Evolutionary conservation across 2,113 vertebrate genomes (phyloP).

Genomic region (Dryoscopus gambensis): DNA sequence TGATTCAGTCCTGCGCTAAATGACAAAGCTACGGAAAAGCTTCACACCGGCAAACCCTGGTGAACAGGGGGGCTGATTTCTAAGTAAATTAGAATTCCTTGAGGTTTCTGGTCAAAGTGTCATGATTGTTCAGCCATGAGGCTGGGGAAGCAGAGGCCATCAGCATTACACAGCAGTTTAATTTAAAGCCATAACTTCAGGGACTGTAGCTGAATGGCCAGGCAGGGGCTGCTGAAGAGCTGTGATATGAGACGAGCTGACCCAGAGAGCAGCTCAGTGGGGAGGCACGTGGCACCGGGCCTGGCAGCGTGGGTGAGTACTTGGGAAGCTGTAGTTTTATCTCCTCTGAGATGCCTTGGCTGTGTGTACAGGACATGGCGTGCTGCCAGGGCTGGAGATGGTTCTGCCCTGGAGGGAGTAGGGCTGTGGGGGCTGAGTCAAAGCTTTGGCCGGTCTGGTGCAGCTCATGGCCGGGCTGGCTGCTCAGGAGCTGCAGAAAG

Average conservation of each 20-base stretch:
- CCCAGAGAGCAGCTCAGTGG: neutral
- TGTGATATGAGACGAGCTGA: neutral
- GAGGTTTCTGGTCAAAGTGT: neutral
- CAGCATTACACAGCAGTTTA: neutral
- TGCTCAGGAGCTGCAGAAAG: neutral
- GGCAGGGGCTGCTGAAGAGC: constrained; percentile 56
- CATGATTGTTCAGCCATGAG: neutral
- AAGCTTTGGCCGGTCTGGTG: neutral
- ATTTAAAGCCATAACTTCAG: neutral
- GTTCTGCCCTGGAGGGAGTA: neutral
- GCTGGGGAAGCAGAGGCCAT: neutral
- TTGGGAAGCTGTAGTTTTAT: constrained; percentile 12
- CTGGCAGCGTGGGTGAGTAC: neutral
- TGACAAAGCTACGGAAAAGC: neutral
- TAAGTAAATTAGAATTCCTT: neutral
- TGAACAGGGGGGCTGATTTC: neutral
- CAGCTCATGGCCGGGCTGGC: neutral
- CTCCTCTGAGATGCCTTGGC: constrained; percentile 20
- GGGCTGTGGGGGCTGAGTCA: neutral
- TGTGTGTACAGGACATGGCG: neutral
- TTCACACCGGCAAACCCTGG: neutral
- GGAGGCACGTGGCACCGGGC: neutral
- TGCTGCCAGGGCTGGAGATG: neutral
- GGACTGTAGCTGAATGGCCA: neutral
- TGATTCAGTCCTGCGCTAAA: neutral